A percentile compares a stretch with the other conserved stretches of the same genome.
Conservation (phyloP, 2,797 vertebrate genomes). For the Pangasius mekongensis region DNA sequence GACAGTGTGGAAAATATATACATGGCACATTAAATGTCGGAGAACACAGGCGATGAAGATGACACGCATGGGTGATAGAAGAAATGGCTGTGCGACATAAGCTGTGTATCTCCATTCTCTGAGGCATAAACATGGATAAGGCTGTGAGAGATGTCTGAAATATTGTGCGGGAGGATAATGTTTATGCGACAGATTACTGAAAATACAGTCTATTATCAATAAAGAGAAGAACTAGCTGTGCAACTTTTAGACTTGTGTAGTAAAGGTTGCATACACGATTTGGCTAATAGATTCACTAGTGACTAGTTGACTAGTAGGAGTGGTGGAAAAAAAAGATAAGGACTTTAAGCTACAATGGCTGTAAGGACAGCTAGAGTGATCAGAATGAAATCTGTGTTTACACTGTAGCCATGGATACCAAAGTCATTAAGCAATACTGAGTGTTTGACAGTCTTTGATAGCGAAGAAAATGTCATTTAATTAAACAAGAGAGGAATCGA, state of each 20-base stretch:
- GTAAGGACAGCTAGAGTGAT: background rate
- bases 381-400: background rate
- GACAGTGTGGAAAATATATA: conserved; percentile 22
- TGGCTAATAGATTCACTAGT: background rate
- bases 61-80: conserved; percentile 2
- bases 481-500: background rate
- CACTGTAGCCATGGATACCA: background rate
- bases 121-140: background rate
- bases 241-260: background rate
- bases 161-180: background rate
- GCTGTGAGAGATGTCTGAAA: background rate
- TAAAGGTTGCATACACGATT: background rate
- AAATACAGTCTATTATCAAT: background rate
- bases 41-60: conserved; percentile 7
- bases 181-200: background rate
- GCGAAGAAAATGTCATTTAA: background rate
- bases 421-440: background rate
- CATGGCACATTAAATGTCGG: background rate
- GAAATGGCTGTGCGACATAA: background rate
- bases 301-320: too few relatives aligned
- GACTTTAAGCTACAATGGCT: background rate
- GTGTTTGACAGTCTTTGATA: background rate
- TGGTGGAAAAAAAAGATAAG: background rate
- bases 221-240: background rate
- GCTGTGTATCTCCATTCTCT: background rate